Conservation (phyloP, 1,140 invertebrate genomes). For the Centruroides sculpturatus region DNA sequence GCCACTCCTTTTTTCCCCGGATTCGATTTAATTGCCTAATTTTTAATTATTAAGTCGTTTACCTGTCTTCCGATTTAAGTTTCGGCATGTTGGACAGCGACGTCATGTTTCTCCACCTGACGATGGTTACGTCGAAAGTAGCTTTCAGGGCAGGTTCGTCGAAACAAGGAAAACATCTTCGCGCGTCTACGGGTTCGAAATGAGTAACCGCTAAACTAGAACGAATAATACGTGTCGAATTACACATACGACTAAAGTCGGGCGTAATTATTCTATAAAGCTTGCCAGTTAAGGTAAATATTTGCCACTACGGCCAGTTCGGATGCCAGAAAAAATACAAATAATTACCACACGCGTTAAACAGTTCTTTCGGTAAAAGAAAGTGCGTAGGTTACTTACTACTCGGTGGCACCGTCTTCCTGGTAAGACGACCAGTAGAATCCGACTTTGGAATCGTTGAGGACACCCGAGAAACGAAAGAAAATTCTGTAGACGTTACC, state of each 20-base stretch:
- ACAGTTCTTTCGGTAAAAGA: not conserved
- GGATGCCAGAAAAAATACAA: not conserved
- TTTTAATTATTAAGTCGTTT: not conserved
- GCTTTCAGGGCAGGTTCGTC: conserved; percentile 92
- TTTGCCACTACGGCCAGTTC: not conserved
- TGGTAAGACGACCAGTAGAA: too few species aligned
- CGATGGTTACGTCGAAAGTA: conserved; percentile 78
- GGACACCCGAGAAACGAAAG: too few species aligned
- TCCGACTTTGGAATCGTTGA: too few species aligned
- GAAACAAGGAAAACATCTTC: conserved; percentile 91
- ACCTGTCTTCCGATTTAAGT: not conserved
- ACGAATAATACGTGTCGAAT: conserved; percentile 41
- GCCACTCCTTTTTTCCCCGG: too few species aligned
- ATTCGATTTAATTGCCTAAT: too few species aligned
- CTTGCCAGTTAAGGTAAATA: not conserved
- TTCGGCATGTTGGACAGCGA: conserved; percentile 51
- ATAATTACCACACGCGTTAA: not conserved
- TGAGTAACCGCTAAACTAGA: conserved; percentile 72
- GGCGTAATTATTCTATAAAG: not conserved
- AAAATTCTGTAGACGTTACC: too few species aligned
- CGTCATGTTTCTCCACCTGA: conserved; percentile 41
- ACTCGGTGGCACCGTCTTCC: too few species aligned
- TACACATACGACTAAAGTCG: not conserved
- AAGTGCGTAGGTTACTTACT: not conserved
- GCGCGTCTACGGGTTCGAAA: conserved; percentile 76